A percentile compares a stretch with the other conserved stretches of the same genome.
These are phyloP conservation scores for Coregonus sp. DNA, from an alignment of 2,797 vertebrate species.

Conservation along the genomic window DNA sequence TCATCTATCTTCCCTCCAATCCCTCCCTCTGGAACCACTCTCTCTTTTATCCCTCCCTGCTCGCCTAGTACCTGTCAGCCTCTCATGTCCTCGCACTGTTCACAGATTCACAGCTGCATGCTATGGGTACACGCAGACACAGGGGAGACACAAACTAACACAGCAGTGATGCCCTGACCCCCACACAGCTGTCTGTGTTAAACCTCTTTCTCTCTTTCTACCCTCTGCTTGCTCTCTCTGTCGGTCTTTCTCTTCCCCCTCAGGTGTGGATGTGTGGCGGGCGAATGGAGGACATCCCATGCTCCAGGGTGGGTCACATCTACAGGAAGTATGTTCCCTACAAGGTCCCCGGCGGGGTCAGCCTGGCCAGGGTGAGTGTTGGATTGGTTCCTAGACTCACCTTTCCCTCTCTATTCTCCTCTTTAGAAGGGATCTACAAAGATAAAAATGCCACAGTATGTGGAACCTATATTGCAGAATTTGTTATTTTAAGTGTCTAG, in stretches of 20 bases:
- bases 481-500: too few species aligned
- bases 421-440: background rate
- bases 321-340: constrained; percentile 98
- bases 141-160: background rate
- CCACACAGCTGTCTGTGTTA: background rate
- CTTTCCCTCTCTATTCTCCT: background rate
- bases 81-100: background rate
- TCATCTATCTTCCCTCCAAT: background rate
- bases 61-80: constrained; percentile 39
- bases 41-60: constrained; percentile 1
- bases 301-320: constrained; percentile 96
- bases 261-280: constrained; percentile 99
- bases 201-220: background rate
- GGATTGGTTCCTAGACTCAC: background rate
- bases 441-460: background rate
- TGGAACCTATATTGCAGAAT: too few species aligned
- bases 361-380: constrained; percentile 85
- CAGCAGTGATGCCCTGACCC: background rate
- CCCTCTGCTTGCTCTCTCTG: background rate
- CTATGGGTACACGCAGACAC: background rate
- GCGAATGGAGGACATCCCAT: constrained; percentile 96
- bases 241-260: constrained; percentile 11
- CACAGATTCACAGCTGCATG: background rate
- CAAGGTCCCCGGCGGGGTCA: constrained; percentile 92
- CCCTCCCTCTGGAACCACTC: background rate